phyloP scores from a whole-genome alignment of 2,113 vertebrate species.

The Lophotis ruficrista region DNA sequence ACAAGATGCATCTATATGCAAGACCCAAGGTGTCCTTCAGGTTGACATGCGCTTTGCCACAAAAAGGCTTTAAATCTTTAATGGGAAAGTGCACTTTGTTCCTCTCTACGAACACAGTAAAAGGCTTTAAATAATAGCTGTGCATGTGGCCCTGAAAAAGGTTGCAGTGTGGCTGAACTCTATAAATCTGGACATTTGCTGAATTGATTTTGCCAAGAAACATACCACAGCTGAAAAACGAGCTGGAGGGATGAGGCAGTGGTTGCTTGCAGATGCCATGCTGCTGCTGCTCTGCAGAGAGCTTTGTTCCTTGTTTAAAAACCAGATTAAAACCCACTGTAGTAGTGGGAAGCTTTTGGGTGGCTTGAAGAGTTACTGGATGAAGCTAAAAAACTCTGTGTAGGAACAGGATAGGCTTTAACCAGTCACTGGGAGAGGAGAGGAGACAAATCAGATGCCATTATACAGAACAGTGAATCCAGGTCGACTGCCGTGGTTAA shows the following conservation, averaged over 20 bases:
- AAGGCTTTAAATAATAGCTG: conserved; percentile 69
- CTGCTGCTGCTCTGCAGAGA: neutral
- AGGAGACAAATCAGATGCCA: neutral
- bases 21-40: conserved; percentile 61
- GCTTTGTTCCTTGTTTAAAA: neutral
- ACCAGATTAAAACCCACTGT: neutral
- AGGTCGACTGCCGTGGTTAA: neutral
- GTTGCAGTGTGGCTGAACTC: conserved; percentile 63
- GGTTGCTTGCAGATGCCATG: conserved; percentile 3
- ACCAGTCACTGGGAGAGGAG: neutral
- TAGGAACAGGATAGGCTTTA: neutral
- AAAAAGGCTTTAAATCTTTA: conserved; percentile 64
- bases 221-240: conserved; percentile 46
- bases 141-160: conserved; percentile 62
- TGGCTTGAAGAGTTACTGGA: neutral
- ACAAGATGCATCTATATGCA: conserved; percentile 53
- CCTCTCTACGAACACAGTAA: conserved; percentile 40
- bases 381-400: neutral
- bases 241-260: conserved; percentile 7
- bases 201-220: conserved; percentile 68
- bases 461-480: neutral
- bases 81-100: conserved; percentile 61
- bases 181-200: conserved; percentile 68
- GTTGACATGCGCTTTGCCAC: conserved; percentile 46
- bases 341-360: neutral